A percentile compares a stretch with the other conserved stretches of the same genome.
These are phyloP conservation scores for Caretta caretta DNA, from an alignment of 2,113 vertebrate genomes.

Conservation along the genomic window DNA sequence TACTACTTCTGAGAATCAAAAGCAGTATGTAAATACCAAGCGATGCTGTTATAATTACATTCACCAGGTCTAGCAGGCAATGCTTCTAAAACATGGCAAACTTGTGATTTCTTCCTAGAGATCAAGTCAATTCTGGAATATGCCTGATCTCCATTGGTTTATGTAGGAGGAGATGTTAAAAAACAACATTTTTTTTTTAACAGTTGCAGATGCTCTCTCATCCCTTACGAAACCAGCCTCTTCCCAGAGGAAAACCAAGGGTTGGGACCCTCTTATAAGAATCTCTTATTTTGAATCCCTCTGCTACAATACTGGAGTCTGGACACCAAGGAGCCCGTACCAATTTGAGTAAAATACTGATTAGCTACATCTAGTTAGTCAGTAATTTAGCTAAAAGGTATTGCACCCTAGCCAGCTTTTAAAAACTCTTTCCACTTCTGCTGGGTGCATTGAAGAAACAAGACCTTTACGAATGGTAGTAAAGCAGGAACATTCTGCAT, in stretches of 20 bases:
- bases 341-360: background rate
- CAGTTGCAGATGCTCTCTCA: background rate
- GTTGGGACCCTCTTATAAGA: background rate
- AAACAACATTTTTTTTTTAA: background rate
- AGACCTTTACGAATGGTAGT: background rate
- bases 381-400: background rate
- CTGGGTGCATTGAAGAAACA: background rate
- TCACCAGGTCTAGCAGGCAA: background rate
- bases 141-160: slow-evolving; percentile 38
- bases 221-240: background rate
- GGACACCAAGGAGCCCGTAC: background rate
- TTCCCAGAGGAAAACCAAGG: background rate
- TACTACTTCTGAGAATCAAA: background rate
- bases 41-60: background rate
- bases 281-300: background rate
- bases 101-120: background rate
- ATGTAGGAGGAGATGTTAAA: background rate
- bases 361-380: background rate
- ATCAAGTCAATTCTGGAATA: background rate
- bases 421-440: background rate
- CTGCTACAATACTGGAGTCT: background rate
- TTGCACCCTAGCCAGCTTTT: background rate
- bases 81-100: background rate
- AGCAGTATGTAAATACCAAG: background rate
- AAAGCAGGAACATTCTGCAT: slow-evolving; percentile 50